Evolutionary conservation across 2,113 vertebrate species (phyloP), one percentile per base, ranked within the genome.

Genomic region (Oplegnathus fasciatus): DNA sequence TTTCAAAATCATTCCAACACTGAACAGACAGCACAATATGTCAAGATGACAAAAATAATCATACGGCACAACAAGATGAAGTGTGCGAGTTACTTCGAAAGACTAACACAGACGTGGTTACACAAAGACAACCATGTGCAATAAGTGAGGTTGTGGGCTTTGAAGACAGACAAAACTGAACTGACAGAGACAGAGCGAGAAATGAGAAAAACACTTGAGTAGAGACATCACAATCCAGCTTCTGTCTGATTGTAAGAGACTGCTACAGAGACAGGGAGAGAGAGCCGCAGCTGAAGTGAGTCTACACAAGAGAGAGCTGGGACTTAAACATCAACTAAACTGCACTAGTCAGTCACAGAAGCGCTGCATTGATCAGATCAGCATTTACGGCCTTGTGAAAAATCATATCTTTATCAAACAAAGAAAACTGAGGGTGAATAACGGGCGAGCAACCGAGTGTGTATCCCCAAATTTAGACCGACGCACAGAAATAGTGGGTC

Each of bases 221-320:
- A 52, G 61, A 90, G 75, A 83, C 64, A 46, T 85, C 75, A 88
- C 82, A 87, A 75, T 75, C 61, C 61, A 82, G 67, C 61, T 55
- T 92, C 80, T 58, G 70, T 80, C 73, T 78, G 75, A 84, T 61
- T 82, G 61, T 34, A 73, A 75, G 66, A 78, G 66, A 87, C 74
- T 40, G 90, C 30, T 52, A 72, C 70, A 82, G 14, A 57, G 40
- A 67, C n/a, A n/a, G 42, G 9, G 22, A 54, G 22, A 44, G n/a
- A 61, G 79, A 83, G 78, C 68, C 64, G 79, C 58, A 83, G 83
- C 81, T 69, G 10, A 88, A 81, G 67, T 9, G 11, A 80, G 71
- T 60, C 58, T 7, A 44, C 40, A 54, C 32, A 57, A 80, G 46
- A 57, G 20, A 72, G 57, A 68, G 30, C 57, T 52, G 58, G 44